Percentiles rank a stretch among this genome's conserved stretches.
Evolutionary conservation across 2,797 vertebrate species (phyloP).

Genomic region (Pipistrellus pygmaeus): DNA sequence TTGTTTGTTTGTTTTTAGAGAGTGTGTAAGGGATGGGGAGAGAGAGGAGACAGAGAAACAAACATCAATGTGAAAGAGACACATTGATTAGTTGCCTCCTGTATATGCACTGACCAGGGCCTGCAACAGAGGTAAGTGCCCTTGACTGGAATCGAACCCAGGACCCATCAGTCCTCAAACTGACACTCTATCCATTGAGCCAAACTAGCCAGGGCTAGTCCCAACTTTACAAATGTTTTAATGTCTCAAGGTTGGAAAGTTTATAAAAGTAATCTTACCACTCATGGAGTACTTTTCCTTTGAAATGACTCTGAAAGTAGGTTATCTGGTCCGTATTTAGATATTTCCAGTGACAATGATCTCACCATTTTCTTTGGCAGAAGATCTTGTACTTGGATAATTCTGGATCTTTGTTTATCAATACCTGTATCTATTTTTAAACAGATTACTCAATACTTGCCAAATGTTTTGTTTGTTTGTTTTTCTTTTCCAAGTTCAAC

Average conservation of each 20-base stretch:
- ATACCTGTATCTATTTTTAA: conserved; percentile 4
- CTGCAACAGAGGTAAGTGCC: too few species aligned
- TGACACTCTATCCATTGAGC: too few species aligned
- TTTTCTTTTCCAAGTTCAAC: not conserved
- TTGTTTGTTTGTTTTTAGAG: too few species aligned
- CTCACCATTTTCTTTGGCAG: not conserved
- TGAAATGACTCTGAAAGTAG: not conserved
- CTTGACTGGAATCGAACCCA: too few species aligned
- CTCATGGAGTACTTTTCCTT: not conserved
- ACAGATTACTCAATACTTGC: not conserved
- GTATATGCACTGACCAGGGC: too few species aligned
- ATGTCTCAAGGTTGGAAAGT: not conserved
- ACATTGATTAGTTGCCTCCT: too few species aligned
- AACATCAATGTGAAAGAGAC: too few species aligned
- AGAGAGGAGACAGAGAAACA: too few species aligned
- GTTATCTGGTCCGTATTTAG: not conserved
- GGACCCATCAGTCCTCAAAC: too few species aligned
- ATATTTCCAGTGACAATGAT: not conserved
- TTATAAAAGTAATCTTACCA: not conserved
- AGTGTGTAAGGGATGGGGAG: too few species aligned
- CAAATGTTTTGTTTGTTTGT: not conserved
- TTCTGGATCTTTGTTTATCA: not conserved
- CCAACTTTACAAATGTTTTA: not conserved
- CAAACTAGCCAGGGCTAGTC: not conserved
- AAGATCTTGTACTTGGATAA: not conserved